These are phyloP conservation scores for Neodiprion fabricii DNA, from an alignment of 1,140 invertebrate genomes.

Conservation along the genomic window DNA sequence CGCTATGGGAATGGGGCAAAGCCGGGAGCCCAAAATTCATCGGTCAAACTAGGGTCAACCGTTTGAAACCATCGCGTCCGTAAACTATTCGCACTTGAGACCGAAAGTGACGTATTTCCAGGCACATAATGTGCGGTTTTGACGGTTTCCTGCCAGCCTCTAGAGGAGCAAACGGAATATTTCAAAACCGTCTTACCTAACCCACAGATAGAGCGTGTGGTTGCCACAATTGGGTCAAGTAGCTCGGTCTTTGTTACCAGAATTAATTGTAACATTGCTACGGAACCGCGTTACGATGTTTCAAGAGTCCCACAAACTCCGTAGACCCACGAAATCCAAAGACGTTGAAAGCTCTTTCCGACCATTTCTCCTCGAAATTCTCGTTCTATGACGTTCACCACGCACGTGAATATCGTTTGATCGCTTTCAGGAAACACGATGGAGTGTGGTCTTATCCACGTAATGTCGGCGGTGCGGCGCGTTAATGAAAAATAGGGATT, in stretches of 20 bases:
- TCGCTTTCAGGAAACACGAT: too few relatives aligned
- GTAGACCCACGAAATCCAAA: too few relatives aligned
- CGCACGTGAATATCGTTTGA: too few relatives aligned
- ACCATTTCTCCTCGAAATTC: too few relatives aligned
- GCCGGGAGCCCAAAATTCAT: not conserved
- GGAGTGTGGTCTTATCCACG: not conserved
- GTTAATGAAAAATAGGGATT: not conserved
- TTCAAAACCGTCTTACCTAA: not conserved
- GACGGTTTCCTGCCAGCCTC: not conserved
- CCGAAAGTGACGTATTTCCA: not conserved
- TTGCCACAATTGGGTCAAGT: not conserved
- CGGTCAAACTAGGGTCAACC: not conserved
- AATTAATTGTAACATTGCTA: not conserved
- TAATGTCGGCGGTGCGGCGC: not conserved
- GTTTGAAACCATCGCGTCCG: not conserved
- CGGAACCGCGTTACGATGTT: too few relatives aligned
- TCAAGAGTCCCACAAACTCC: too few relatives aligned
- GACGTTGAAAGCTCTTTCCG: too few relatives aligned
- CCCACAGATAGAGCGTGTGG: not conserved
- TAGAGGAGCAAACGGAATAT: not conserved
- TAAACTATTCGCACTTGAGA: not conserved
- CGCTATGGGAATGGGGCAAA: not conserved
- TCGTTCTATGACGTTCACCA: too few relatives aligned
- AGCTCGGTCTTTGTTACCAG: not conserved
- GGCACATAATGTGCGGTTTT: not conserved